Evolutionary conservation across 2,113 vertebrate species (phyloP).

Genomic region (Hystrix brachyura): DNA sequence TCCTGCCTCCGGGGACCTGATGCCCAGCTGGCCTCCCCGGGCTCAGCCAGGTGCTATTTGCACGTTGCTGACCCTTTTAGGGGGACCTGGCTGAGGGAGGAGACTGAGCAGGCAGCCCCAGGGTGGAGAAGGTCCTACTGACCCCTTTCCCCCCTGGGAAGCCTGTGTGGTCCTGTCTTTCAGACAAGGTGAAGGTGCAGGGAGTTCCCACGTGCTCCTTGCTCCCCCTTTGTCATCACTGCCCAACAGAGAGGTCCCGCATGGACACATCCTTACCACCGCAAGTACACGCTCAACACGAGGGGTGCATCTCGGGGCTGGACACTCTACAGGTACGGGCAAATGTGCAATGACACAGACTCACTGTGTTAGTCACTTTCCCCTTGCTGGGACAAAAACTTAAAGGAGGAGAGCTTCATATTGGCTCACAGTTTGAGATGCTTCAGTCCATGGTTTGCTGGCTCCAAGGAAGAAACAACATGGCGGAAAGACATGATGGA

Average conservation of each 20-base stretch:
- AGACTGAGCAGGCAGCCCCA: background rate
- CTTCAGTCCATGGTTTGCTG: background rate
- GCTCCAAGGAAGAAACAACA: background rate
- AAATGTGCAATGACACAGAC: rapidly evolving
- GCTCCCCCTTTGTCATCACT: background rate
- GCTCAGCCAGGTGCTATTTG: background rate
- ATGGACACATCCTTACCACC: rapidly evolving
- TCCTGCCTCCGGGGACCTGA: background rate
- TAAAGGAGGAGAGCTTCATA: background rate
- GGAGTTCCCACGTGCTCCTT: background rate
- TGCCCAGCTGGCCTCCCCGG: no score
- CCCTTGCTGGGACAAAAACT: background rate
- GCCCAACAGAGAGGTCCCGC: background rate
- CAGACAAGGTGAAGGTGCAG: background rate
- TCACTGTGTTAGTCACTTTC: background rate
- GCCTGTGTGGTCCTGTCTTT: background rate
- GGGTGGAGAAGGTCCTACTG: background rate
- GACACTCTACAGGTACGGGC: background rate
- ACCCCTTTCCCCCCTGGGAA: background rate
- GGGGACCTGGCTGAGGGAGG: background rate
- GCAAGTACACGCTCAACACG: rapidly evolving
- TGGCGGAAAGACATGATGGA: background rate
- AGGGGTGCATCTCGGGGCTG: background rate
- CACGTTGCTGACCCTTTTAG: background rate
- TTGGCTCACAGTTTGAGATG: background rate